phyloP scores from a whole-genome alignment of 2,113 vertebrate genomes.

The Thinocorus orbignyianus region DNA sequence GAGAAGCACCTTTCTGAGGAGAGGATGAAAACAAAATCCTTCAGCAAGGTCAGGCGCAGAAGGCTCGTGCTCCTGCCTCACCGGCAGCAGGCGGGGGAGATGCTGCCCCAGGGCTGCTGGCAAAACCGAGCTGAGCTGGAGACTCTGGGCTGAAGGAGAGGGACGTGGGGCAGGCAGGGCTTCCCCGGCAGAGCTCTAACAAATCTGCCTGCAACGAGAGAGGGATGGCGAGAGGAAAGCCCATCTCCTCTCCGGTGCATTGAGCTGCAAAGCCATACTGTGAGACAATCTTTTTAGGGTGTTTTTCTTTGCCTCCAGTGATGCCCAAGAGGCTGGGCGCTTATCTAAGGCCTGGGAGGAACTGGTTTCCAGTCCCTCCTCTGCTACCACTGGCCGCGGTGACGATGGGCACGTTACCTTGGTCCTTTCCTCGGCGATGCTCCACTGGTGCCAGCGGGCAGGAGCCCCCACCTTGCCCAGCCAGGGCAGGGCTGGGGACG shows the following conservation, averaged over 20 bases:
- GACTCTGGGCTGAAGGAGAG: neutral
- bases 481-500: neutral
- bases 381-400: rapidly evolving
- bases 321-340: neutral
- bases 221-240: neutral
- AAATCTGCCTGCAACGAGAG: neutral
- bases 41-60: neutral
- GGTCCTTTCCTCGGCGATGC: neutral
- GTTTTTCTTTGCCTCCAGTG: neutral
- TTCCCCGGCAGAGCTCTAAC: neutral
- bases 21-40: conserved; percentile 19
- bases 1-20: neutral
- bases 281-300: neutral
- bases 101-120: neutral
- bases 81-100: neutral
- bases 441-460: neutral
- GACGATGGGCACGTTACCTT: rapidly evolving
- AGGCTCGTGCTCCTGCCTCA: neutral
- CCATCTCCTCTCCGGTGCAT: rapidly evolving
- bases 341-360: neutral
- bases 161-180: neutral
- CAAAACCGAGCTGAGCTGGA: neutral
- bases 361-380: neutral
- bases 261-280: neutral
- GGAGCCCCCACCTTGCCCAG: neutral